Conservation (phyloP, 2,797 vertebrate species). For the Erpetoichthys calabaricus region DNA sequence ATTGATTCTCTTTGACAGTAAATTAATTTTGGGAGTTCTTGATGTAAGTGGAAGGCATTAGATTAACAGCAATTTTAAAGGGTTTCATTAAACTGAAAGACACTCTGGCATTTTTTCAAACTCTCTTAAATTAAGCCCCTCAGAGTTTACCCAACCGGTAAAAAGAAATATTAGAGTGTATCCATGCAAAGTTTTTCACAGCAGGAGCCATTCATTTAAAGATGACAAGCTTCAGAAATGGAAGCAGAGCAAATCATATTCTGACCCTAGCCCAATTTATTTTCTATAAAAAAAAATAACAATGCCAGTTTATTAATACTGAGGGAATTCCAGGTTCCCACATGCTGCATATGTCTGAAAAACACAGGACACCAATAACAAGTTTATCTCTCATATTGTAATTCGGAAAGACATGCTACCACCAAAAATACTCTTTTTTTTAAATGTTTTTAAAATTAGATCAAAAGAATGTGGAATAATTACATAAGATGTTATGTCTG, state of each 20-base stretch:
- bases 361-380: slow-evolving; percentile 8
- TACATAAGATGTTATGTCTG: too few relatives aligned
- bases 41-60: slow-evolving; percentile 33
- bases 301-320: slow-evolving; percentile 6
- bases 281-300: slow-evolving; percentile 12
- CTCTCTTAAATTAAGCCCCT: slow-evolving; percentile 51
- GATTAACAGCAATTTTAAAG: slow-evolving; percentile 48
- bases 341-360: not conserved
- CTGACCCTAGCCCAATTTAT: slow-evolving; percentile 17
- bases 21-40: slow-evolving; percentile 51
- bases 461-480: too few relatives aligned
- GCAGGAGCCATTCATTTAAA: slow-evolving; percentile 15
- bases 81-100: slow-evolving; percentile 59
- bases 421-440: not conserved
- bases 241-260: slow-evolving; percentile 17
- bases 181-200: slow-evolving; percentile 25
- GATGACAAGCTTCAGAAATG: slow-evolving; percentile 15
- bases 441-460: not conserved
- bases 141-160: slow-evolving; percentile 41
- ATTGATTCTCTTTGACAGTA: slow-evolving; percentile 45
- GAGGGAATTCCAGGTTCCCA: slow-evolving; percentile 6
- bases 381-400: not conserved
- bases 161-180: slow-evolving; percentile 23
- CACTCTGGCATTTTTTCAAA: slow-evolving; percentile 53
- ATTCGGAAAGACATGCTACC: not conserved